phyloP scores from a whole-genome alignment of 2,797 vertebrate genomes.

The Thalassophryne amazonica region DNA sequence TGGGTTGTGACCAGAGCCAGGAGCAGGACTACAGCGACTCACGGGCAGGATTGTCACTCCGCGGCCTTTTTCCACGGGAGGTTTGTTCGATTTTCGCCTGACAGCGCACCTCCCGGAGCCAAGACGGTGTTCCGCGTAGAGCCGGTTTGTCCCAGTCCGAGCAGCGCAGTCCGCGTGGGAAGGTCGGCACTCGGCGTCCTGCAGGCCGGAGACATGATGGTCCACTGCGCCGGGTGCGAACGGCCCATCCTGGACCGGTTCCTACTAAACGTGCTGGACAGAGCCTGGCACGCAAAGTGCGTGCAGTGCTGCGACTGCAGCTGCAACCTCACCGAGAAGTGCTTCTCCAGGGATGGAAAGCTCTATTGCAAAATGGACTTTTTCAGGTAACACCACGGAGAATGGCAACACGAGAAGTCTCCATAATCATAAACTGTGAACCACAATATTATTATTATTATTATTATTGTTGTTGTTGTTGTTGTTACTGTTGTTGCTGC shows the following conservation, averaged over 20 bases:
- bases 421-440: too few relatives aligned
- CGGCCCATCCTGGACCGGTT: conserved; percentile 98
- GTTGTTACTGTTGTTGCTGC: too few relatives aligned
- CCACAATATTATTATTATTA: too few relatives aligned
- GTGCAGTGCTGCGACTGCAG: conserved; percentile 97
- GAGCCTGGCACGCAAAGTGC: conserved; percentile 97
- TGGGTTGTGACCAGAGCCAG: conserved; percentile 64
- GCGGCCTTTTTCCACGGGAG: conserved; percentile 11
- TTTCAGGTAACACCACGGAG: conserved; percentile 84
- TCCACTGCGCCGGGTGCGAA: conserved; percentile 97
- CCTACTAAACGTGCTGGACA: conserved; percentile 95
- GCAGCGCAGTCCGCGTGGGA: conserved; percentile 72
- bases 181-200: conserved; percentile 72
- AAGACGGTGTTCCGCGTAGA: conserved; percentile 79
- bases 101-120: conserved; percentile 59
- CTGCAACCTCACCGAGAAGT: conserved; percentile 96
- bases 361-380: conserved; percentile 98
- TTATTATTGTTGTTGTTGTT: too few relatives aligned
- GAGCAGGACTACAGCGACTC: conserved; percentile 36
- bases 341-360: conserved; percentile 96
- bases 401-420: background rate
- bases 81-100: conserved; percentile 37
- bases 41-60: conserved; percentile 24
- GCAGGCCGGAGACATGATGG: conserved; percentile 84
- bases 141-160: conserved; percentile 69